Percentiles rank a stretch among this genome's conserved stretches.
Evolutionary conservation across 2,113 vertebrate genomes (phyloP).

Genomic region (Taxidea taxus): DNA sequence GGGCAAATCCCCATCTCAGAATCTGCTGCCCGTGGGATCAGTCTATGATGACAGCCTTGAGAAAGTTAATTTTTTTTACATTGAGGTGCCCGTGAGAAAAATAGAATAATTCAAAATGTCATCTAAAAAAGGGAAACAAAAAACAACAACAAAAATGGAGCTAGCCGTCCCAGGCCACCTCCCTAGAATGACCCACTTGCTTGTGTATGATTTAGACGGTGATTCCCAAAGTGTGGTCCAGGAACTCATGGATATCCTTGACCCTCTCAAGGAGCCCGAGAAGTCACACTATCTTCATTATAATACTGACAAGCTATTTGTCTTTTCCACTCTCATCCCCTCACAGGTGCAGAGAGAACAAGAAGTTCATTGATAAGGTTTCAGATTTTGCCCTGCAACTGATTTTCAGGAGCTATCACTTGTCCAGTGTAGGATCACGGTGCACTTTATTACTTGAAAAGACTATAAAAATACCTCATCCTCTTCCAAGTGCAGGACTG

Average conservation of each 20-base stretch:
- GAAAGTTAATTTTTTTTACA: neutral
- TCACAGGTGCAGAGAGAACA: neutral
- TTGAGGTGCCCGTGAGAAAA: neutral
- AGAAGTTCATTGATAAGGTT: neutral
- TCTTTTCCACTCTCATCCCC: neutral
- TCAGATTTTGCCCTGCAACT: too few species aligned
- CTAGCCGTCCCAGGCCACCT: fast-evolving
- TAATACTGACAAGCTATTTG: fast-evolving
- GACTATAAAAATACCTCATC: neutral
- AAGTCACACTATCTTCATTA: neutral
- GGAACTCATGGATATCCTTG: fast-evolving
- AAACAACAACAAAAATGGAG: too few species aligned
- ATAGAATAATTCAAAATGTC: neutral
- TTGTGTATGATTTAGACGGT: fast-evolving
- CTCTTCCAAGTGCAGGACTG: neutral
- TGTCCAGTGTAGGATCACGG: neutral
- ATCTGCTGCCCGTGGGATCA: neutral
- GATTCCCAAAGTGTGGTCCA: neutral
- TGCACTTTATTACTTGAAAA: neutral
- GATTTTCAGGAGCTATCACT: neutral
- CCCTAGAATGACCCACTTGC: fast-evolving
- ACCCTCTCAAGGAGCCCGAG: neutral
- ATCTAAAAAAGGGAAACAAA: neutral
- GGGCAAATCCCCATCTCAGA: neutral
- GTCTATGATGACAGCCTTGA: neutral